Evolutionary conservation across 2,888 invertebrate genomes (phyloP).

Genomic region (Drosophila mettleri): DNA sequence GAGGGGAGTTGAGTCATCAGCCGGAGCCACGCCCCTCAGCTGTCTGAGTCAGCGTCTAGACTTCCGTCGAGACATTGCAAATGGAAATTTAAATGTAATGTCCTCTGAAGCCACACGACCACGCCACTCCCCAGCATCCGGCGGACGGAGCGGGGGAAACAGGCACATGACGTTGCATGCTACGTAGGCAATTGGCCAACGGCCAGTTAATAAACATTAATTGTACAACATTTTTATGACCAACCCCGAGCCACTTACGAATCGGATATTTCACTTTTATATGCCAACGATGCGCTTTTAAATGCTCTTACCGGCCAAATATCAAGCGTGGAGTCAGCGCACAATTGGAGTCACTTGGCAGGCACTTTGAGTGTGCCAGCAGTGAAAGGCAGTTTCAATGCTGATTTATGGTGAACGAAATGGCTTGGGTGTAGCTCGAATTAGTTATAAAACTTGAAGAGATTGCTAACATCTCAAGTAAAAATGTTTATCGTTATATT

Average conservation of each 20-base stretch:
- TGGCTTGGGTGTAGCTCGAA: background rate
- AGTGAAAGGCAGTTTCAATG: background rate
- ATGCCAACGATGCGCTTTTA: slow-evolving; percentile 23
- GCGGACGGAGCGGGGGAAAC: background rate
- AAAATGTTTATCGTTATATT: too few species aligned
- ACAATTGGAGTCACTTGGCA: background rate
- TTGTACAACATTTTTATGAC: slow-evolving; percentile 61
- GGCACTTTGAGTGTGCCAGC: background rate
- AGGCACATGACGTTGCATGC: slow-evolving; percentile 27
- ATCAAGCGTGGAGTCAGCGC: background rate
- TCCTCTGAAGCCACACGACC: slow-evolving; percentile 31
- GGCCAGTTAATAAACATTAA: slow-evolving; percentile 78
- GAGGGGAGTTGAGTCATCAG: slow-evolving; percentile 9
- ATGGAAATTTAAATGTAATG: slow-evolving; percentile 59
- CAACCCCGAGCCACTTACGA: slow-evolving; percentile 9
- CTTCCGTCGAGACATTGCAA: slow-evolving; percentile 70
- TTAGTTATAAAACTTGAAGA: background rate
- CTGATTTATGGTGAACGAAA: background rate
- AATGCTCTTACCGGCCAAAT: background rate
- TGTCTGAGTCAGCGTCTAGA: slow-evolving; percentile 67
- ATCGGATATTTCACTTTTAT: slow-evolving; percentile 21
- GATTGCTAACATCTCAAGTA: background rate
- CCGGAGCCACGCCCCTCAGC: background rate
- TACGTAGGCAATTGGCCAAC: slow-evolving; percentile 51
- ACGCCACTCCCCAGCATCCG: slow-evolving; percentile 71